Conservation (phyloP, 2,113 vertebrate species). For the Centropus bengalensis region DNA sequence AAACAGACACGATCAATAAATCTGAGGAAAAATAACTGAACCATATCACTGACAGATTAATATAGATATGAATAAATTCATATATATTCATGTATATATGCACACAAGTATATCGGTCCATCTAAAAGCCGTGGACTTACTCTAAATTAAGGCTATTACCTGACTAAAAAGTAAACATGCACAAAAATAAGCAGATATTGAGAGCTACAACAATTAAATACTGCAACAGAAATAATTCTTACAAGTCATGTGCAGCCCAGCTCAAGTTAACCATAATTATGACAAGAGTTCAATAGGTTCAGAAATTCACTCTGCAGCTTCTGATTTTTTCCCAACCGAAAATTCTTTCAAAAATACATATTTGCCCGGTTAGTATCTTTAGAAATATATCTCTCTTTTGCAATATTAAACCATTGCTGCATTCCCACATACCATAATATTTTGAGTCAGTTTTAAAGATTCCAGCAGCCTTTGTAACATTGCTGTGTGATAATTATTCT, state of each 20-base stretch:
- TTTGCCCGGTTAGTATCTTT: not conserved
- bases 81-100: not conserved
- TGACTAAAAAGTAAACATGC: not conserved
- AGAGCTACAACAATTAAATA: not conserved
- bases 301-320: not conserved
- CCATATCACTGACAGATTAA: conserved; percentile 24
- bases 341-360: not conserved
- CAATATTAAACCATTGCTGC: not conserved
- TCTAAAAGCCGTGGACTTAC: not conserved
- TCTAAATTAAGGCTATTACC: not conserved
- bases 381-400: not conserved
- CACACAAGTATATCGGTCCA: accelerated
- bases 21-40: conserved; percentile 56
- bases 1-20: conserved; percentile 57
- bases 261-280: not conserved
- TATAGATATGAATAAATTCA: not conserved
- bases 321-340: not conserved
- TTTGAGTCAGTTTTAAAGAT: not conserved
- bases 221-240: not conserved
- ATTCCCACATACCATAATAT: not conserved
- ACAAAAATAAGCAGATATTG: not conserved
- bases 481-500: not conserved
- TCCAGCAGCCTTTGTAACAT: not conserved
- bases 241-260: not conserved
- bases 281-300: not conserved